phyloP scores from a whole-genome alignment of 2,797 vertebrate species.

The Chaunax sp. region DNA sequence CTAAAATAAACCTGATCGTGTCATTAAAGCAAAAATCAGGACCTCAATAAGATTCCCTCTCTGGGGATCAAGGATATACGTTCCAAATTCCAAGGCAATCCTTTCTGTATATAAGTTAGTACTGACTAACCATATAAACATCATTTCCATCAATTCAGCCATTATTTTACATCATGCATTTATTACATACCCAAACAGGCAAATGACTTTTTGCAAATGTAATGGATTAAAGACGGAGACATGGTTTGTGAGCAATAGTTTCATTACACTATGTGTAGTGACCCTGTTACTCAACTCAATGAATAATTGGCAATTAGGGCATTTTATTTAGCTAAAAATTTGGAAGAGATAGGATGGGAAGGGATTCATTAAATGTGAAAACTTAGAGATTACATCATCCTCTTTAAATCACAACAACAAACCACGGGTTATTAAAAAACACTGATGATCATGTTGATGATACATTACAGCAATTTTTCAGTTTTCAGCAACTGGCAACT shows the following conservation, averaged over 20 bases:
- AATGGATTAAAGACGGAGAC: constrained; percentile 3
- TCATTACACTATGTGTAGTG: constrained; percentile 27
- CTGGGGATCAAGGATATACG: neutral
- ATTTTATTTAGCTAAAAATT: constrained; percentile 28
- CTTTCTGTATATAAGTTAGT: neutral
- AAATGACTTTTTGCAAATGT: neutral
- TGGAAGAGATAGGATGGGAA: constrained; percentile 3
- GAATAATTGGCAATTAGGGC: constrained; percentile 35
- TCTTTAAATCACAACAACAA: constrained; percentile 55
- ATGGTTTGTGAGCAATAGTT: constrained; percentile 16
- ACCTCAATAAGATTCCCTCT: neutral
- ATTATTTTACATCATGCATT: neutral
- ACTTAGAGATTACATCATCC: constrained; percentile 26
- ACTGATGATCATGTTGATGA: constrained; percentile 21
- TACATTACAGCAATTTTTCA: constrained; percentile 20
- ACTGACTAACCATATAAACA: neutral
- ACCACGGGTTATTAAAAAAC: constrained; percentile 38
- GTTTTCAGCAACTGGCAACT: constrained; percentile 28
- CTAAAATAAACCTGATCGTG: no score
- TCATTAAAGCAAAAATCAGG: neutral
- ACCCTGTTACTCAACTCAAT: constrained; percentile 32
- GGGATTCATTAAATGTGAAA: constrained; percentile 2
- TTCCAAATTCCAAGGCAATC: neutral
- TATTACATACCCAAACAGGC: neutral
- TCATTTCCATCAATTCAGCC: no score